These are phyloP conservation scores for Zaprionus lachaisei DNA, from an alignment of 1,140 invertebrate species.

Conservation along the genomic window DNA sequence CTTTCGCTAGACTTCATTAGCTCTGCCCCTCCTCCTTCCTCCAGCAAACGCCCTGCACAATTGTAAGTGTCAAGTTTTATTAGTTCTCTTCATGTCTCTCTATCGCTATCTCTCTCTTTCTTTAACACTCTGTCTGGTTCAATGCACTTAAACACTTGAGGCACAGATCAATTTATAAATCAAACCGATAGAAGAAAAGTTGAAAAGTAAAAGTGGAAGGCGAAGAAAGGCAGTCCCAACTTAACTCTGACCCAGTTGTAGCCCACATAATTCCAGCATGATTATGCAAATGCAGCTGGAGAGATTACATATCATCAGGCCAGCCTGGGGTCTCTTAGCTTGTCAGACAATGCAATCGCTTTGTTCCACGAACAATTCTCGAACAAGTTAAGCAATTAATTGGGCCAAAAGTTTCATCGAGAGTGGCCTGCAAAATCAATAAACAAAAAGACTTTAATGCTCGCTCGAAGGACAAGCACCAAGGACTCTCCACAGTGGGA, in stretches of 20 bases:
- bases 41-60: constrained; percentile 28
- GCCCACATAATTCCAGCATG: constrained; percentile 52
- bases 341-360: constrained; percentile 15
- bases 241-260: constrained; percentile 62
- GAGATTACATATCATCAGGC: constrained; percentile 15
- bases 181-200: constrained; percentile 25
- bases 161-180: constrained; percentile 51
- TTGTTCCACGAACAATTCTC: constrained; percentile 10
- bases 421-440: constrained; percentile 60
- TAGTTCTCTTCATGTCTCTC: constrained; percentile 36
- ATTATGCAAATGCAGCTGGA: constrained; percentile 75
- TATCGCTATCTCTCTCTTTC: constrained; percentile 1
- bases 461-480: constrained; percentile 30
- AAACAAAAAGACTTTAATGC: constrained; percentile 53
- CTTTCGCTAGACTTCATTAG: constrained; percentile 70
- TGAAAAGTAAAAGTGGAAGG: constrained; percentile 43
- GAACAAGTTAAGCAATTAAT: constrained; percentile 31
- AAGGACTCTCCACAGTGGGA: neutral
- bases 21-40: neutral
- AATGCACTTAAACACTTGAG: constrained; percentile 36
- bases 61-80: constrained; percentile 77
- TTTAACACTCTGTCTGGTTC: constrained; percentile 33
- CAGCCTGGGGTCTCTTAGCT: neutral
- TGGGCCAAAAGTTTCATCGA: neutral
- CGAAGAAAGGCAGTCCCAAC: neutral